Evolutionary conservation across 2,888 invertebrate genomes (phyloP).

Genomic region (Drosophila infuscata): DNA sequence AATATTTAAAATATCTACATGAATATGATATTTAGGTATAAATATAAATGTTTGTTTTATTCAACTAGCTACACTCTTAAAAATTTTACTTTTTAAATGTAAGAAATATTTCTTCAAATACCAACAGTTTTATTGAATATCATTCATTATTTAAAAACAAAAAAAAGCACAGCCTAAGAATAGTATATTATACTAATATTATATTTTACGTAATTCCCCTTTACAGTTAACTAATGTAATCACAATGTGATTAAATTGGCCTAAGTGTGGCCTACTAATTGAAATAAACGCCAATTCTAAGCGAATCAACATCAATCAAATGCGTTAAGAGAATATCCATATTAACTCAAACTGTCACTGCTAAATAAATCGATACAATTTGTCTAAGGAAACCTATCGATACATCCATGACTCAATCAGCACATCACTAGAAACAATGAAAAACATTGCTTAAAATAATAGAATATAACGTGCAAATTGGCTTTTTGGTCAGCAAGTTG

Average conservation of each 20-base stretch:
- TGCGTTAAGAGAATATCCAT: conserved; percentile 3
- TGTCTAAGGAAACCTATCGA: conserved; percentile 10
- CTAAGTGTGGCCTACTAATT: neutral
- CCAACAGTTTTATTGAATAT: neutral
- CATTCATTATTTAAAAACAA: neutral
- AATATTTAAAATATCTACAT: neutral
- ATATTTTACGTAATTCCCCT: neutral
- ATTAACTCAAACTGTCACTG: neutral
- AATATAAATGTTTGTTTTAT: neutral
- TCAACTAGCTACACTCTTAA: neutral
- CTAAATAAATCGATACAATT: conserved; percentile 11
- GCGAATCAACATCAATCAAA: neutral
- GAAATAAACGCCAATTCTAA: neutral
- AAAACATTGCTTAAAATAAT: conserved; percentile 48
- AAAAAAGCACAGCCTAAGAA: neutral
- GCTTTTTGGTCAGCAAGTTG: conserved; percentile 19
- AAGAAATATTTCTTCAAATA: neutral
- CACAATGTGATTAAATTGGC: too few relatives aligned
- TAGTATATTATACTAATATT: neutral
- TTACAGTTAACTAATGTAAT: too few relatives aligned
- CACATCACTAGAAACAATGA: conserved; percentile 47
- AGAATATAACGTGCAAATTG: conserved; percentile 39
- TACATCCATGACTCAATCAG: conserved; percentile 12
- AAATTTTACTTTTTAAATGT: neutral
- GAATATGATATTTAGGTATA: neutral